A percentile compares a stretch with the other conserved stretches of the same genome.
Conservation (phyloP, 2,888 invertebrate species). For the Cephonodes hylas region DNA sequence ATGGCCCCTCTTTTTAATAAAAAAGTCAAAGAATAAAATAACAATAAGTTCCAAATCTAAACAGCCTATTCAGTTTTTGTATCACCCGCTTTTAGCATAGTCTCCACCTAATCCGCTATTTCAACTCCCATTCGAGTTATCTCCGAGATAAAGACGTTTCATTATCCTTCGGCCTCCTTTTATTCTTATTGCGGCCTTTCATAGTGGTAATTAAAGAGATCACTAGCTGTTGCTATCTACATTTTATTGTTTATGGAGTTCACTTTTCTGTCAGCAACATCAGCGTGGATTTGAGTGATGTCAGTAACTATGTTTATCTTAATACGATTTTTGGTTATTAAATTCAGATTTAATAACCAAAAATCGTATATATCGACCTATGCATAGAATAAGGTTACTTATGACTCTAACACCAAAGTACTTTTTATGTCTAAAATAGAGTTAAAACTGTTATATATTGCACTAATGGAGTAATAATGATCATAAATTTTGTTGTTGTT, state of each 20-base stretch:
- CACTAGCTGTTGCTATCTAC: conserved; percentile 22
- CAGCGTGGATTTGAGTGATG: background rate
- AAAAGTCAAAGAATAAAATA: too few relatives aligned
- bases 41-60: too few relatives aligned
- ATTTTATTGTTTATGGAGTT: background rate
- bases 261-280: background rate
- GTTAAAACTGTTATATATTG: too few relatives aligned
- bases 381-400: too few relatives aligned
- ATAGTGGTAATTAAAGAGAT: conserved; percentile 50
- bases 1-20: too few relatives aligned
- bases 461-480: too few relatives aligned
- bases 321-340: background rate
- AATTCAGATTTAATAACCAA: too few relatives aligned
- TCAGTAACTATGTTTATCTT: background rate
- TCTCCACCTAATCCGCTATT: conserved; percentile 17
- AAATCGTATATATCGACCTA: too few relatives aligned
- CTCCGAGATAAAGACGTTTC: conserved; percentile 59
- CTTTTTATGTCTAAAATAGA: too few relatives aligned
- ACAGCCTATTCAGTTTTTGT: background rate
- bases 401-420: too few relatives aligned
- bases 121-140: conserved; percentile 44
- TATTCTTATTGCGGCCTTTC: conserved; percentile 29
- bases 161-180: conserved; percentile 58
- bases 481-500: too few relatives aligned
- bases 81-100: background rate